Base-by-base conservation (phyloP, 2,113 vertebrate species). In the Eulacestoma nigropectus region DNA sequence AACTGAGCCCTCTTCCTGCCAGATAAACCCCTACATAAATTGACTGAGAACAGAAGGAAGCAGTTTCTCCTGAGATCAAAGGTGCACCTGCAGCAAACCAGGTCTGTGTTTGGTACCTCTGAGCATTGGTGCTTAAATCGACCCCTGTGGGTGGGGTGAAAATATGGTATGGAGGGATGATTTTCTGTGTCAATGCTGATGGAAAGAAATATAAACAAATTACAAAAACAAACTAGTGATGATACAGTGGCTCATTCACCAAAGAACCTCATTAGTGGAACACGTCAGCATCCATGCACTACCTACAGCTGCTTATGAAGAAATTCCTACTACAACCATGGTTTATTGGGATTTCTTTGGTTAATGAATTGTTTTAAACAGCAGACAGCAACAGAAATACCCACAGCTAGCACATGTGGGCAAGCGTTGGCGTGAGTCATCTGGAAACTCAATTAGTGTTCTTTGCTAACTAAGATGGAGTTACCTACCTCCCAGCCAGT, bases 401-500 rank as follows among this genome's bases (percentile, higher is more conserved):
- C 98, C 98, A 98, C 97, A 97, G 89, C 98, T 98, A 98, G 99
- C 98, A 99, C 98, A 98, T 98, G 97, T 98, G 98, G 99, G 98
- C 97, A 99, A 99, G 99, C 99, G 94, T 98, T 96, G 97, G 97
- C 98, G 97, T 94, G 96, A 97, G 97, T 97, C 96, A 97, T 98
- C 97, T 97, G 96, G 95, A 92, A 97, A 97, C 96, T 98, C 98
- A 98, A 98, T 98, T 98, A 98, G 98, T 98, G 98, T 94, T 97
- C 97, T 98, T 97, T 95, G 98, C 98, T 98, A 98, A 98, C 98
- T 98, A 98, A 98, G 98, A 97, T 76, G 95, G 93, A 97, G 84
- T 98, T 98, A 99, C 99, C 99, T 99, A 99, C 99, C 99, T 99
- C 99, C 99, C 99, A 99, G 99, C 99, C 99, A 98, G 99, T 99